phyloP scores from a whole-genome alignment of 1,140 invertebrate species.

The Drosophila micromelanica region DNA sequence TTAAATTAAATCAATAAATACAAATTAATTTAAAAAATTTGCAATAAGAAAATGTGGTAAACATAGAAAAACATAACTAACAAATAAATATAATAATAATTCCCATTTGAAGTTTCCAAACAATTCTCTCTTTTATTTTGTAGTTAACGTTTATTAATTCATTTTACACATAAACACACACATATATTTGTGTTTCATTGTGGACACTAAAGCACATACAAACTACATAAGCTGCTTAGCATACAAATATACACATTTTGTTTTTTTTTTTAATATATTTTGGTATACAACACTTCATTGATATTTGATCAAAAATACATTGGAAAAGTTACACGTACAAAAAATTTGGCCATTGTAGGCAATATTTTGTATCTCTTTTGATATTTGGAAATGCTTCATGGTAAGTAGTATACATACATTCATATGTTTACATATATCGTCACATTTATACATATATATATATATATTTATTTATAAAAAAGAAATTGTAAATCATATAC shows the following conservation, averaged over 20 bases:
- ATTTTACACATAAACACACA: conserved; percentile 7
- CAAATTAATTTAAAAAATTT: no score
- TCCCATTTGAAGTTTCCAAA: no score
- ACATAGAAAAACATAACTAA: no score
- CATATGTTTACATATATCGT: conserved; percentile 15
- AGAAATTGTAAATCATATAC: conserved; percentile 57
- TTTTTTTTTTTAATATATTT: conserved; percentile 6
- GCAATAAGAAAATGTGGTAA: neutral
- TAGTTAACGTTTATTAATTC: conserved; percentile 7
- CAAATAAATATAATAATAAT: no score
- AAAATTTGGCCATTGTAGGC: conserved; percentile 6
- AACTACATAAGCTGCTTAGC: conserved; percentile 23
- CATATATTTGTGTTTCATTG: conserved; percentile 18
- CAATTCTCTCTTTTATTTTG: neutral
- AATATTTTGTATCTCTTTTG: conserved; percentile 17
- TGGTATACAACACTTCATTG: conserved; percentile 33
- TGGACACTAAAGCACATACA: conserved; percentile 35
- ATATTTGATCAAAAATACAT: conserved; percentile 39
- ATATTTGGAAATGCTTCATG: conserved; percentile 45
- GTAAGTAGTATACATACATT: conserved; percentile 26
- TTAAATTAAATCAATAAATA: no score
- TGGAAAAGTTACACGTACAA: conserved; percentile 34
- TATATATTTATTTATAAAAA: conserved; percentile 16
- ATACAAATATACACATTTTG: conserved; percentile 15
- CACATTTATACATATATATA: conserved; percentile 17